Evolutionary conservation across 2,797 vertebrate species (phyloP).

Genomic region (Tympanoctomys barrerae): DNA sequence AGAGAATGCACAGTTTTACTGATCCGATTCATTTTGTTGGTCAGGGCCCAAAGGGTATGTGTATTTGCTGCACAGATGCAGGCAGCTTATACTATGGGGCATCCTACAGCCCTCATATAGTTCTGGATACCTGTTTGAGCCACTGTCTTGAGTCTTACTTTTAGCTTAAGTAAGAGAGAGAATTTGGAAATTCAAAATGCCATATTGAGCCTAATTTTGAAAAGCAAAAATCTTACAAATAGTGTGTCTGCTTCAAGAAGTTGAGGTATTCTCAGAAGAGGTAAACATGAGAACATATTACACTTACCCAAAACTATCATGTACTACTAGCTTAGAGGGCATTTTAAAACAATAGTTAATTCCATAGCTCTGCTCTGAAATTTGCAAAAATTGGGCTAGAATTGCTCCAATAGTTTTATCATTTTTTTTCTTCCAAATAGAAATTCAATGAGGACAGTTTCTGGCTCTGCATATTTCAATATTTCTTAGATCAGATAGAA

Average conservation of each 20-base stretch:
- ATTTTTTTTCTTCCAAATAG: constrained; percentile 68
- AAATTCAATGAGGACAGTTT: constrained; percentile 69
- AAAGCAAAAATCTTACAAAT: constrained; percentile 50
- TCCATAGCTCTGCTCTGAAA: not conserved
- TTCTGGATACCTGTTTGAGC: not conserved
- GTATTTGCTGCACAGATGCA: not conserved
- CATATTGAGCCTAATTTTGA: not conserved
- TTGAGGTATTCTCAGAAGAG: not conserved
- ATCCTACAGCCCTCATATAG: not conserved
- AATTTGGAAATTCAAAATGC: constrained; percentile 7
- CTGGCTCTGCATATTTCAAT: constrained; percentile 62
- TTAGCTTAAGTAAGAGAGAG: not conserved
- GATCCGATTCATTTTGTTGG: not conserved
- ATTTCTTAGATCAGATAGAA: constrained; percentile 62
- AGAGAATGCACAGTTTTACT: not conserved
- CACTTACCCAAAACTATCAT: constrained; percentile 37
- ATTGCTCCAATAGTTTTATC: constrained; percentile 54
- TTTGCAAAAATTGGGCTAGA: constrained; percentile 55
- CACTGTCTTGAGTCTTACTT: not conserved
- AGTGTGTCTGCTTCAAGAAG: not conserved
- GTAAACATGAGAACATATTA: not conserved
- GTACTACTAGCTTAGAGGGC: not conserved
- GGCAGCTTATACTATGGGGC: not conserved
- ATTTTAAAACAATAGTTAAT: constrained; percentile 34
- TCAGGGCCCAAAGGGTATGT: not conserved